Evolutionary conservation across 92 coral and sea anemone genomes (phyloP), one percentile per base, ranked within the genome.

Genomic region (Heliopora coerulea): DNA sequence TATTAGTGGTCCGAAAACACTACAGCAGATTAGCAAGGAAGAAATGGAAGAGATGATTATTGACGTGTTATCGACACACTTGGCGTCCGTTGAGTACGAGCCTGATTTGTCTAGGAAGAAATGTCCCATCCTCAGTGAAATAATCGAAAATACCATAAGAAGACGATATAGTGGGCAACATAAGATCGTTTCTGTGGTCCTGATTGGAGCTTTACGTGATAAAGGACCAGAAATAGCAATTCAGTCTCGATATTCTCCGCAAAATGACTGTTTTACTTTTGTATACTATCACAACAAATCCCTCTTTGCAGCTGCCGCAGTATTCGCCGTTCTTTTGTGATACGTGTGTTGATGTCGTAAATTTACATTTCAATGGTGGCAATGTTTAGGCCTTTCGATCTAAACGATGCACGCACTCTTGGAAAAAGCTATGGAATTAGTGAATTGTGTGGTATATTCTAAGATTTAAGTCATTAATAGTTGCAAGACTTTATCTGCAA

Each of bases 161-260:
- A 21, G 82, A 42, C 27, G 82, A 54, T 81, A 60, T 49, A 12
- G 49, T 24, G 24, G 48, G 11, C 75, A 74, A 20, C 82, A 79
- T 78, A 88, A 85, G 75, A 75, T 88, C 11, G 73, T 82, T 31
- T 86, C 78, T 8, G 42, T 85, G 25, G 87, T 88, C 26, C 81
- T 73, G 34, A 85, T 88, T 15, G 93, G 93, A 9, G 93, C 93
- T 24, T 69, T 85, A 5, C 86, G 89, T 23, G 89, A 85, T 52
- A 78, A 85, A 20, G 93, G 93, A 1, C 76, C 86, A 4, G 83
- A 82, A 39, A 46, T 88, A 21, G 89, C 89, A 2, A 82, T 80
- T 19, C 93, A 88, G 75, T 85, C 85, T 30, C 18, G 56, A 12
- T 85, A 86, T 81, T 73, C 79, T 14, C 89, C 89, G 12, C 73